A percentile compares a stretch with the other conserved stretches of the same genome.
Evolutionary conservation across 2,113 vertebrate genomes (phyloP).

Genomic region (Elephas maximus): DNA sequence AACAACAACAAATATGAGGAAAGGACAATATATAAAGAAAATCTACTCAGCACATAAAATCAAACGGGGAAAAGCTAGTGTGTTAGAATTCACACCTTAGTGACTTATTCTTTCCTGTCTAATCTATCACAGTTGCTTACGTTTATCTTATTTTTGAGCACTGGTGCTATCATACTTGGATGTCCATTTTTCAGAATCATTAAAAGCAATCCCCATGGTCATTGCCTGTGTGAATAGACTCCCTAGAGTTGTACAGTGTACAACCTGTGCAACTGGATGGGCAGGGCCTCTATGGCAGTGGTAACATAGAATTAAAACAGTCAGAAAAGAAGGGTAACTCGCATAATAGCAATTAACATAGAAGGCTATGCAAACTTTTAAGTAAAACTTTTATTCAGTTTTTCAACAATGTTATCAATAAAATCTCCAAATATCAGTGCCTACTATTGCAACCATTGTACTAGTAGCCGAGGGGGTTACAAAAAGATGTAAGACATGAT

Average conservation of each 20-base stretch:
- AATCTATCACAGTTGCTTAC: neutral
- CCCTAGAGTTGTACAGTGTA: neutral
- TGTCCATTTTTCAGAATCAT: constrained; percentile 7
- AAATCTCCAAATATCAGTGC: constrained; percentile 12
- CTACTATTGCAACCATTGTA: neutral
- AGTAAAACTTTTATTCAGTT: neutral
- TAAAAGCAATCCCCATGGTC: neutral
- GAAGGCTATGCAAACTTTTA: constrained; percentile 28
- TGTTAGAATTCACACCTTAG: neutral
- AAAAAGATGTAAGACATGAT: neutral
- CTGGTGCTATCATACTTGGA: neutral
- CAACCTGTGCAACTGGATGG: neutral
- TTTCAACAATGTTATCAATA: constrained; percentile 18
- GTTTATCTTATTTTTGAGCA: constrained; percentile 23
- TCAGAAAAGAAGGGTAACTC: neutral
- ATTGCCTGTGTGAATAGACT: neutral
- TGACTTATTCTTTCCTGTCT: constrained; percentile 22
- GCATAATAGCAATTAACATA: neutral
- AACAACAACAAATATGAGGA: too few species aligned
- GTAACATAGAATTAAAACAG: neutral
- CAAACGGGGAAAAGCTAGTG: neutral
- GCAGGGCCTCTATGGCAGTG: neutral
- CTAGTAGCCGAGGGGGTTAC: neutral
- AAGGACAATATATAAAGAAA: too few species aligned
- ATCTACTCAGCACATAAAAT: too few species aligned